Evolutionary conservation across 2,888 invertebrate species (phyloP).

Genomic region (Dendrolimus pini): DNA sequence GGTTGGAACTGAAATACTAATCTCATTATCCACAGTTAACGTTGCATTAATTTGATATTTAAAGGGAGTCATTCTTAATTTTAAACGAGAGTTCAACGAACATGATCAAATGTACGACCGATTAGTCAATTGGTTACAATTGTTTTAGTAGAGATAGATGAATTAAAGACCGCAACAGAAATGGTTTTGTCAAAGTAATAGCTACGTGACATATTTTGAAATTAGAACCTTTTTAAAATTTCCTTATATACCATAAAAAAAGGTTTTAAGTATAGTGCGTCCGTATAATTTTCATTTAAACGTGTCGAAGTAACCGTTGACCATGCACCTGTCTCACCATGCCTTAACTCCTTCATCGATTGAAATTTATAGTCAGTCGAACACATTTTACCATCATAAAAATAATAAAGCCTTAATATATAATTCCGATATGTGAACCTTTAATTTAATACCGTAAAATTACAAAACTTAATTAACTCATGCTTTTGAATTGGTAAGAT

Average conservation of each 20-base stretch:
- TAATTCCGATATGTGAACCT: no score
- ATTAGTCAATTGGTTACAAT: not conserved
- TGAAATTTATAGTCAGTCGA: not conserved
- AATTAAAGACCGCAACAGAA: not conserved
- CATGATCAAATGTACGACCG: not conserved
- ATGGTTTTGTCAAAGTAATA: not conserved
- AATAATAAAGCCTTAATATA: not conserved
- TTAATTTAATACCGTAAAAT: no score
- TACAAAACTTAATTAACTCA: no score
- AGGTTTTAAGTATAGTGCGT: no score
- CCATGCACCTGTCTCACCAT: constrained; percentile 38
- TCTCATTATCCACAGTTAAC: no score
- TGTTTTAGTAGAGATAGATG: not conserved
- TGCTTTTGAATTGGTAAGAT: no score
- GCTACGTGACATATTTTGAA: not conserved
- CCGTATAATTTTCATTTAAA: no score
- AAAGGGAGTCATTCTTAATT: not conserved
- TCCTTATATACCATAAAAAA: no score
- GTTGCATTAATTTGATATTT: not conserved
- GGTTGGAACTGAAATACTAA: no score
- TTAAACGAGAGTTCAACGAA: not conserved
- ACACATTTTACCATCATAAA: constrained; percentile 3
- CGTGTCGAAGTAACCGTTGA: constrained; percentile 32
- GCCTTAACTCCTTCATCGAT: not conserved
- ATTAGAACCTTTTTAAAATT: no score